phyloP scores from a whole-genome alignment of 1,140 invertebrate genomes.

The Procambarus clarkii region DNA sequence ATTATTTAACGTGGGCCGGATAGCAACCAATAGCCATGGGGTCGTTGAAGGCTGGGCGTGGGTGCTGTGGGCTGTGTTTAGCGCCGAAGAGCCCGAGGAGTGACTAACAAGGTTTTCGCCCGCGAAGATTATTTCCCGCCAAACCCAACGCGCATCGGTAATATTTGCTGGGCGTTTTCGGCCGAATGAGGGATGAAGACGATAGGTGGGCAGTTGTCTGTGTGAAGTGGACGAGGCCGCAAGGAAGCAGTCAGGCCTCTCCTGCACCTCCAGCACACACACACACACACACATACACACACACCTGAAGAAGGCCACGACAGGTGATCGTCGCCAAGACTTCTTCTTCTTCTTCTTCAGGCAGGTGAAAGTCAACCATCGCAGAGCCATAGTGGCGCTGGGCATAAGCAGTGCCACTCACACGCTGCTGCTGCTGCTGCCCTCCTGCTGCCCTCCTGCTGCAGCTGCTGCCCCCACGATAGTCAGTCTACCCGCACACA shows the following conservation, averaged over 20 bases:
- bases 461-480: conserved; percentile 18
- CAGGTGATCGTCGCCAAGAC: not conserved
- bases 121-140: conserved; percentile 50
- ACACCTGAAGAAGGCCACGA: not conserved
- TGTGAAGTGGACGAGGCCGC: conserved; percentile 62
- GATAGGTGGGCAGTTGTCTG: conserved; percentile 66
- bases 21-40: not conserved
- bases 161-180: conserved; percentile 68
- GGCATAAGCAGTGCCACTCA: conserved; percentile 61
- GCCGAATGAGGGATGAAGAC: conserved; percentile 66
- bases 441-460: too few relatives aligned
- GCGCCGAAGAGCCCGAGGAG: not conserved
- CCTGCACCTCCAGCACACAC: not conserved
- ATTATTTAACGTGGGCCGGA: not conserved
- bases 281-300: too few relatives aligned
- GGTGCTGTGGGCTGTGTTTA: not conserved
- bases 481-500: conserved; percentile 43
- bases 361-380: conserved; percentile 56
- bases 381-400: conserved; percentile 10
- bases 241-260: conserved; percentile 53
- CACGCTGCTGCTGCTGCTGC: conserved; percentile 14
- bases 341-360: not conserved
- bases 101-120: not conserved
- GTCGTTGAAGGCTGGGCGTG: not conserved
- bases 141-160: conserved; percentile 58